Percentiles rank a stretch among this genome's conserved stretches.
Conservation (phyloP, 2,888 invertebrate species). For the Acholoe squamosa region DNA sequence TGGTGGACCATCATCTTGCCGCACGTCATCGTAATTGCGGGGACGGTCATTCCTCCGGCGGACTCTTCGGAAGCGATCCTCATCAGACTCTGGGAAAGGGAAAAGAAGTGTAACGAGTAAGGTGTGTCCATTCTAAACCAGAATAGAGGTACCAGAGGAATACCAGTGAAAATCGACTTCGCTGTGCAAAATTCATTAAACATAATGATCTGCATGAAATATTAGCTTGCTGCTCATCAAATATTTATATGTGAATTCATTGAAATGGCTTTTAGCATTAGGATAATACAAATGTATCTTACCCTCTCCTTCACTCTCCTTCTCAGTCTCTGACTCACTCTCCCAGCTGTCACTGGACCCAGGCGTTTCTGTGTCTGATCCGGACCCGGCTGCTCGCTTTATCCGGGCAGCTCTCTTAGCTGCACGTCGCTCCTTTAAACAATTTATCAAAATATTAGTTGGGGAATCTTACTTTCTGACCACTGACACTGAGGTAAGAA, state of each 20-base stretch:
- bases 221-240: too few relatives aligned
- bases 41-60: too few relatives aligned
- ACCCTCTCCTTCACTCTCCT: slow-evolving; percentile 64
- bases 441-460: not conserved
- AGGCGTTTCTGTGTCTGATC: slow-evolving; percentile 66
- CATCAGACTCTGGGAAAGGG: slow-evolving; percentile 32
- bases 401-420: not conserved
- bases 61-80: slow-evolving; percentile 53
- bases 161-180: too few relatives aligned
- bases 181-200: too few relatives aligned
- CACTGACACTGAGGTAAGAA: too few relatives aligned
- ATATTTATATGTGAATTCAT: too few relatives aligned
- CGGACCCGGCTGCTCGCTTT: slow-evolving; percentile 62
- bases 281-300: not conserved
- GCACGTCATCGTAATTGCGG: not conserved
- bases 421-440: slow-evolving; percentile 32
- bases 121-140: too few relatives aligned
- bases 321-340: slow-evolving; percentile 69
- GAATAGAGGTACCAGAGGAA: too few relatives aligned
- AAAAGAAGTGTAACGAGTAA: too few relatives aligned
- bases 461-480: too few relatives aligned
- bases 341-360: slow-evolving; percentile 68
- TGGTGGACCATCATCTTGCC: slow-evolving; percentile 45
- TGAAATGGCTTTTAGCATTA: too few relatives aligned
- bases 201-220: too few relatives aligned